Evolutionary conservation across 2,888 invertebrate species (phyloP).

Genomic region (Napeogenes inachia): DNA sequence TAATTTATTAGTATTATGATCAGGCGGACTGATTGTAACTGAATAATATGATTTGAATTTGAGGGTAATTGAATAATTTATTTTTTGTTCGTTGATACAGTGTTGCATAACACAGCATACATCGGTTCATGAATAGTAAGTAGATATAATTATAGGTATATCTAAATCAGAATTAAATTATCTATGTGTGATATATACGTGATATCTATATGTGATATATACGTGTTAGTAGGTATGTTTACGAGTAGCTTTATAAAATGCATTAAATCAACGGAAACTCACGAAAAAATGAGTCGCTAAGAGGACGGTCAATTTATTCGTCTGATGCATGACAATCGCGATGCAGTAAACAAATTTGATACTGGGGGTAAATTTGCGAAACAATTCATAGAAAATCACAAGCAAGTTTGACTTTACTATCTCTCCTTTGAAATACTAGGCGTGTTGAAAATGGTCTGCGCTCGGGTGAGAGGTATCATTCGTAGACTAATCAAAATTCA

Average conservation of each 20-base stretch:
- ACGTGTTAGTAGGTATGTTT: background rate
- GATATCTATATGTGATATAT: background rate
- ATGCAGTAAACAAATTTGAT: slow-evolving; percentile 65
- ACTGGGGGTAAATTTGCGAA: slow-evolving; percentile 53
- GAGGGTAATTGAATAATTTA: no score
- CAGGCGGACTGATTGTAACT: no score
- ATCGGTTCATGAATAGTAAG: no score
- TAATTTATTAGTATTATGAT: no score
- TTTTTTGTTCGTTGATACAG: no score
- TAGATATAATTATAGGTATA: background rate
- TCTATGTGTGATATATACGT: background rate
- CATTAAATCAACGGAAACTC: slow-evolving; percentile 35
- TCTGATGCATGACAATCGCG: slow-evolving; percentile 71
- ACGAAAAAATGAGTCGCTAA: slow-evolving; percentile 33
- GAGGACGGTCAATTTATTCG: slow-evolving; percentile 61
- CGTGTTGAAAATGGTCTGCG: slow-evolving; percentile 39
- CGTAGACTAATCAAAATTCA: slow-evolving; percentile 66
- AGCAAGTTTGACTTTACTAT: slow-evolving; percentile 37
- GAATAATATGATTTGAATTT: no score
- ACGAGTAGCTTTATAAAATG: slow-evolving; percentile 25
- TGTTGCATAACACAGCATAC: no score
- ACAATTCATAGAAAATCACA: slow-evolving; percentile 28
- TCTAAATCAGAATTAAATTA: background rate
- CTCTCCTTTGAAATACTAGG: slow-evolving; percentile 7
- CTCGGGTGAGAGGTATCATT: slow-evolving; percentile 36